phyloP scores from a whole-genome alignment of 2,888 invertebrate species.

The Corythucha ciliata region DNA sequence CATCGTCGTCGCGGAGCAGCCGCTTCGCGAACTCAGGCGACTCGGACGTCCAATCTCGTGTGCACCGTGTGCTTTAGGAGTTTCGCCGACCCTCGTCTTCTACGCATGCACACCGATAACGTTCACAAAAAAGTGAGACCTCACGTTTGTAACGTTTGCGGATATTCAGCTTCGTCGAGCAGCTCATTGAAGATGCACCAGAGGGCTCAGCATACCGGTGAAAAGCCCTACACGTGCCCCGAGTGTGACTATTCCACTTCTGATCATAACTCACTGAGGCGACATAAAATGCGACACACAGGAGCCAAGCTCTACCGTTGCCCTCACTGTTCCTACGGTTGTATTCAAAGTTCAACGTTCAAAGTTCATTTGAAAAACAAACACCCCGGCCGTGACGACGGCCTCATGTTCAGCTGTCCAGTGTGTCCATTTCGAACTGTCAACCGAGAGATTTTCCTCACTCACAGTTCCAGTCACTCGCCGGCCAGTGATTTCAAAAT shows the following conservation, averaged over 20 bases:
- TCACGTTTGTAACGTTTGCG: constrained; percentile 43
- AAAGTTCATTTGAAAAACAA: constrained; percentile 68
- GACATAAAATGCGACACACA: constrained; percentile 68
- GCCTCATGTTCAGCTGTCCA: constrained; percentile 33
- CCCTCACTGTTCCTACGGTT: constrained; percentile 65
- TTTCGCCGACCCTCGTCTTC: constrained; percentile 48
- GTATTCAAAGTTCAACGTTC: constrained; percentile 70
- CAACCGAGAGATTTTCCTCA: constrained; percentile 32
- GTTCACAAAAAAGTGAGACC: constrained; percentile 48
- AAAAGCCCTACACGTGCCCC: constrained; percentile 68
- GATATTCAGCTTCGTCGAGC: constrained; percentile 55
- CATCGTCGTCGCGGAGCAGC: constrained; percentile 12
- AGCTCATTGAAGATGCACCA: constrained; percentile 58
- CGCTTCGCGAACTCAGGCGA: constrained; percentile 53
- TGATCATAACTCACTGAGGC: constrained; percentile 71
- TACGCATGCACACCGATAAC: constrained; percentile 49
- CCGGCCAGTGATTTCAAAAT: too few relatives aligned
- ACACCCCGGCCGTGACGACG: constrained; percentile 55
- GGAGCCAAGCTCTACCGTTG: constrained; percentile 69
- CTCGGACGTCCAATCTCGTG: constrained; percentile 50
- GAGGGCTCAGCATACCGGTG: constrained; percentile 55
- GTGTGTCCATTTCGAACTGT: constrained; percentile 34
- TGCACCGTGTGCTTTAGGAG: constrained; percentile 54
- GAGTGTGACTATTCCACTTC: constrained; percentile 61
- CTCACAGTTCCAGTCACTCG: constrained; percentile 28